Evolutionary conservation across 1,140 invertebrate species (phyloP), one percentile per base, ranked within the genome.

Genomic region (Helicoverpa zea): DNA sequence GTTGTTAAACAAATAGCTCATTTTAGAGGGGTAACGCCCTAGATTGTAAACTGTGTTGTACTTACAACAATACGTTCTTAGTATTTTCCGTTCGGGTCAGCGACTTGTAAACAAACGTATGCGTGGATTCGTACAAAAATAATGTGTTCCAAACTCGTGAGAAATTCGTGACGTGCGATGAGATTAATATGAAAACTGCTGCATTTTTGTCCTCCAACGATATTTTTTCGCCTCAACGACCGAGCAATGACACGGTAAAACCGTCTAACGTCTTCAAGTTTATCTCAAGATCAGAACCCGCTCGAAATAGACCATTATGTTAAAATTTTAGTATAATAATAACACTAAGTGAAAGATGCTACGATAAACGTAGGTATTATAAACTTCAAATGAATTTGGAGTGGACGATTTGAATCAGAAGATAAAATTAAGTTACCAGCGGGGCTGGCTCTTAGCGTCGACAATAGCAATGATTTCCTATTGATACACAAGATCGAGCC

Each of bases 21-120:
- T 90, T 91, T 92, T 89, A 92, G 90, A 87, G 87, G 91, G 92
- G 89, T 91, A 94, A 94, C 87, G 92, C 83, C 90, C 92, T 88
- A 90, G 88, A 89, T 89, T 90, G 90, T 91, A 90, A 91, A 89
- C 89, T 86, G 81, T 81, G 81, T 87, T 86, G 82, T 80, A 84
- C 78, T 88, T 88, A 85, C 78, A 93, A 93, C 90, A 92, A 92
- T 91, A 91, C 88, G 87, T 89, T 91, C 87, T 90, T 86, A 89
- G 89, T 91, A 91, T 91, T 92, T 88, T 88, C 79, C 77, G 87
- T 86, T 79, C 85, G 82, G 92, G 90, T 92, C 91, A 80, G 84
- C 87, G 92, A 90, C 92, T 87, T 83, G 89, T 92, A 92, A 92
- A 91, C 90, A 92, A 83, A 88, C 83, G 85, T 63, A 14, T 43